Conservation (phyloP, 2,797 vertebrate genomes). For the Pelochelys cantorii region DNA sequence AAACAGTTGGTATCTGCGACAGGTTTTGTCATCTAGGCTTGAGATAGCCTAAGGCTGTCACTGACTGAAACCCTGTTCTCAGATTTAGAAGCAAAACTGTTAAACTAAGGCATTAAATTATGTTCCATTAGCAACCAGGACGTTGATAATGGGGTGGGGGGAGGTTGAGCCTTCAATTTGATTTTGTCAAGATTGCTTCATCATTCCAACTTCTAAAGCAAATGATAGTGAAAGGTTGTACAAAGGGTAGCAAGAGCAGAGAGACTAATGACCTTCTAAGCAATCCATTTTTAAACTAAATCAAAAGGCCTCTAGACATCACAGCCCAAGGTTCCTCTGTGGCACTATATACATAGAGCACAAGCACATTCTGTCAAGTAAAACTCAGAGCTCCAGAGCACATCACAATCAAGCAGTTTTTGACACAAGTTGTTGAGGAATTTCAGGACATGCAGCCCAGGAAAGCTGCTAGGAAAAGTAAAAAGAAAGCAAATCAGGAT, state of each 20-base stretch:
- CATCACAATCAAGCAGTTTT: rapidly evolving
- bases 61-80: constrained; percentile 36
- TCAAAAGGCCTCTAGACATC: not conserved
- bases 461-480: not conserved
- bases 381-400: not conserved
- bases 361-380: not conserved
- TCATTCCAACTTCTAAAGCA: constrained; percentile 23
- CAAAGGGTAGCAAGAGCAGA: constrained; percentile 15
- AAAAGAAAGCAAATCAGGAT: not conserved
- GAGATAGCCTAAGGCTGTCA: constrained; percentile 15
- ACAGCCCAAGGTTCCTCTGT: not conserved
- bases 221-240: constrained; percentile 50
- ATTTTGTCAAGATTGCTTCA: constrained; percentile 47
- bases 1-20: not conserved
- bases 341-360: not conserved
- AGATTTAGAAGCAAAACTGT: constrained; percentile 40
- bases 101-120: constrained; percentile 55
- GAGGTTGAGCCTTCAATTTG: constrained; percentile 49
- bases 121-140: constrained; percentile 43
- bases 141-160: not conserved
- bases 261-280: constrained; percentile 18
- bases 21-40: not conserved
- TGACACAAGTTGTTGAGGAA: not conserved
- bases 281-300: not conserved
- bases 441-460: not conserved